Percentiles rank a stretch among this genome's conserved stretches.
These are phyloP conservation scores for Jacana jacana DNA, from an alignment of 2,113 vertebrate species.

Conservation along the genomic window DNA sequence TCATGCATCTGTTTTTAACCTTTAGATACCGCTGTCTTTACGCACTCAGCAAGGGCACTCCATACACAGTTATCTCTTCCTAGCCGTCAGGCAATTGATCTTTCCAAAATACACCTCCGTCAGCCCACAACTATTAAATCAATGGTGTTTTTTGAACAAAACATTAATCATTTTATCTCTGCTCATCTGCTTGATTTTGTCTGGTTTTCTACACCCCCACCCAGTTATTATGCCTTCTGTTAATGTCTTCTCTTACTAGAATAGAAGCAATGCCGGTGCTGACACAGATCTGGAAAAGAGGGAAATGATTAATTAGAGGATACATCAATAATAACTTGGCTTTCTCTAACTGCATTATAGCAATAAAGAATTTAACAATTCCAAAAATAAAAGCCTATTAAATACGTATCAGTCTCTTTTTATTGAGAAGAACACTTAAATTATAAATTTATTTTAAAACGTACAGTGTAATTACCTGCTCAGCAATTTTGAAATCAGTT, in stretches of 20 bases:
- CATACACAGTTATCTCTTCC: background rate
- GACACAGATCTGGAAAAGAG: background rate
- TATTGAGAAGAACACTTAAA: background rate
- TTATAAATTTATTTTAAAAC: background rate
- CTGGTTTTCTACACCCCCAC: background rate
- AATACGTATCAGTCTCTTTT: background rate
- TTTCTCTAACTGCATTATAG: background rate
- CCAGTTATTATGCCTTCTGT: background rate
- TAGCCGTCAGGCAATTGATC: background rate
- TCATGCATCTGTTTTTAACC: conserved; percentile 8
- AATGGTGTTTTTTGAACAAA: background rate
- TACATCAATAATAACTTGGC: background rate
- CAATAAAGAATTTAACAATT: background rate
- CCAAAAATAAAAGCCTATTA: background rate
- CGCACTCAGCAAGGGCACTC: background rate
- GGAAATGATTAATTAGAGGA: background rate
- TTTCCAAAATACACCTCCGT: background rate
- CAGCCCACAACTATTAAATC: conserved; percentile 28
- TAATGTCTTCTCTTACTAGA: background rate
- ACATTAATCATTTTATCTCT: conserved; percentile 2
- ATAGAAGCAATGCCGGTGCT: background rate
- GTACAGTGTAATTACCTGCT: background rate
- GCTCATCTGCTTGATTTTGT: background rate
- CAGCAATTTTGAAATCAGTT: background rate
- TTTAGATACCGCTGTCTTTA: background rate